phyloP scores from a whole-genome alignment of 2,797 vertebrate genomes.

The Coluber constrictor region DNA sequence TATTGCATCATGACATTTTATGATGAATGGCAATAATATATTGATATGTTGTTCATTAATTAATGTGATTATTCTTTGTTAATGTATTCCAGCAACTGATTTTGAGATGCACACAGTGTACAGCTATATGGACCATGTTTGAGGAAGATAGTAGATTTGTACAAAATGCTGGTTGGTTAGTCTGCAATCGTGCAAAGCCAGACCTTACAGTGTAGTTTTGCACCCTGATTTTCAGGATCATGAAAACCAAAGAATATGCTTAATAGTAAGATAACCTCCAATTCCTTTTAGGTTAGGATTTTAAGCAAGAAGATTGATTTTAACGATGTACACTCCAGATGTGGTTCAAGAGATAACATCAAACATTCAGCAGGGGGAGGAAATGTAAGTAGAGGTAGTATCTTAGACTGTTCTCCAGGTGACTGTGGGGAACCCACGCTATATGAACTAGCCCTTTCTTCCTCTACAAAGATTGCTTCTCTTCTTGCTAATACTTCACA shows the following conservation, averaged over 20 bases:
- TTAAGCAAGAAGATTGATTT: slow-evolving; percentile 88
- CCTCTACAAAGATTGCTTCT: slow-evolving; percentile 33
- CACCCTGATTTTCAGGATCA: slow-evolving; percentile 11
- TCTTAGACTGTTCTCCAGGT: slow-evolving; percentile 41
- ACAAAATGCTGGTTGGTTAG: neutral
- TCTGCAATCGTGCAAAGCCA: neutral
- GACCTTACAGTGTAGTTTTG: neutral
- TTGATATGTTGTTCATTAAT: neutral
- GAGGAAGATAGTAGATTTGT: neutral
- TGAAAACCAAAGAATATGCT: slow-evolving; percentile 28
- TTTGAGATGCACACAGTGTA: neutral
- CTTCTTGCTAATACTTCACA: slow-evolving; percentile 34
- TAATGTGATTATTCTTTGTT: neutral
- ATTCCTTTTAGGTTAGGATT: slow-evolving; percentile 84
- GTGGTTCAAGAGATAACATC: slow-evolving; percentile 92
- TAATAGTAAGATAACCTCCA: slow-evolving; percentile 67
- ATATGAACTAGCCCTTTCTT: slow-evolving; percentile 44
- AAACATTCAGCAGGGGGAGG: slow-evolving; percentile 86
- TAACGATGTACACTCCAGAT: slow-evolving; percentile 87
- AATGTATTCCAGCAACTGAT: neutral
- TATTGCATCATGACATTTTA: neutral
- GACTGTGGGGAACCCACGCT: slow-evolving; percentile 38
- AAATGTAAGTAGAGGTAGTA: slow-evolving; percentile 81
- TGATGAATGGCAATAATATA: neutral
- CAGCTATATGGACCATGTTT: neutral